Evolutionary conservation across 2,797 vertebrate species (phyloP).

Genomic region (Microtus agrestis): DNA sequence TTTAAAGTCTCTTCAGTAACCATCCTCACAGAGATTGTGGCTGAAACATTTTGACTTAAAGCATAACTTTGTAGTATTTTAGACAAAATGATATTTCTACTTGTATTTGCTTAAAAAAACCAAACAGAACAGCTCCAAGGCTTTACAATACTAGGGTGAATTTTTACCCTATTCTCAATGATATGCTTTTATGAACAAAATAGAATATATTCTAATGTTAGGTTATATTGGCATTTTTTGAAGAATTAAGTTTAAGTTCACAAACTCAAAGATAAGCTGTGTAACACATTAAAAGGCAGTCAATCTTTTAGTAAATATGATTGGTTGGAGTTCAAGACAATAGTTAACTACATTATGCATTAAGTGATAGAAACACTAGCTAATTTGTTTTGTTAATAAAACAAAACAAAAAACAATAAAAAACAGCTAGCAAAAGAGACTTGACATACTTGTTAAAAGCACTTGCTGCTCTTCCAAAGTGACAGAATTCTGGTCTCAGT

Average conservation of each 20-base stretch:
- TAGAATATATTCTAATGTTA: not conserved
- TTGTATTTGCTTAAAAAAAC: conserved; percentile 40
- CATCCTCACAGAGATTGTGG: conserved; percentile 50
- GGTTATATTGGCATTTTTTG: conserved; percentile 21
- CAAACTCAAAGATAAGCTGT: not conserved
- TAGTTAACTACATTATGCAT: not conserved
- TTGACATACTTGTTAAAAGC: not conserved
- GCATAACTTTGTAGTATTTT: conserved; percentile 30
- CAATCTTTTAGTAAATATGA: not conserved
- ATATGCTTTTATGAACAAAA: not conserved
- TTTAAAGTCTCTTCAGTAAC: conserved; percentile 47
- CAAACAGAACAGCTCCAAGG: not conserved
- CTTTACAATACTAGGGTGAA: not conserved
- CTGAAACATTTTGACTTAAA: conserved; percentile 46
- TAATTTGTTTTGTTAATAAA: not conserved
- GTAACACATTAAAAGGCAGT: conserved; percentile 5
- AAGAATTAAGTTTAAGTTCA: not conserved
- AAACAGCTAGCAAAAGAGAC: not conserved
- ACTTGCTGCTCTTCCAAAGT: not conserved
- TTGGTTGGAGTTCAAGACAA: not conserved
- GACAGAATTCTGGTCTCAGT: not conserved
- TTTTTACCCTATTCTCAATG: not conserved
- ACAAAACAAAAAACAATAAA: not conserved
- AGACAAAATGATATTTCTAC: conserved; percentile 12
- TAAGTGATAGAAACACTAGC: not conserved